phyloP scores from a whole-genome alignment of 1,140 invertebrate species.

The Amyelois transitella region DNA sequence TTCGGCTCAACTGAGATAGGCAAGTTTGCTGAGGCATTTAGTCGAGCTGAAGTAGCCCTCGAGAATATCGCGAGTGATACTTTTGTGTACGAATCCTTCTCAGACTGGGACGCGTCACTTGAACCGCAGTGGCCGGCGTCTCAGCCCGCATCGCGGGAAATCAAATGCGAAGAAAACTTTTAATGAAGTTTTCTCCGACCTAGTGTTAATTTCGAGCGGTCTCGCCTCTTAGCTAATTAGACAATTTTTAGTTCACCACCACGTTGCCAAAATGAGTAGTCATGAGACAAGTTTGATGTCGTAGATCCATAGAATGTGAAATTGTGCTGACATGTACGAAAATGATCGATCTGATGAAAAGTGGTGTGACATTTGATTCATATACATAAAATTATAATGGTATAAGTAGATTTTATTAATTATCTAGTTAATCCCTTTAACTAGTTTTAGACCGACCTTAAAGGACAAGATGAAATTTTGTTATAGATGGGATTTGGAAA shows the following conservation, averaged over 20 bases:
- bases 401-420: slow-evolving; percentile 45
- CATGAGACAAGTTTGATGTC: slow-evolving; percentile 40
- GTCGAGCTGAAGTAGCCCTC: slow-evolving; percentile 50
- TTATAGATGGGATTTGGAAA: slow-evolving; percentile 34
- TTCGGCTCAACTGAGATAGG: slow-evolving; percentile 87
- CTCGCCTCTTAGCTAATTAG: slow-evolving; percentile 62
- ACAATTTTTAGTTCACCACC: slow-evolving; percentile 65
- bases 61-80: slow-evolving; percentile 45
- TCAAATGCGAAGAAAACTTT: slow-evolving; percentile 67
- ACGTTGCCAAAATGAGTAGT: slow-evolving; percentile 68
- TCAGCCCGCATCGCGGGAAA: slow-evolving; percentile 48
- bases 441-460: slow-evolving; percentile 58
- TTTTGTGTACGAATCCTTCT: slow-evolving; percentile 53
- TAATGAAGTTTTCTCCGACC: slow-evolving; percentile 34
- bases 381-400: slow-evolving; percentile 43
- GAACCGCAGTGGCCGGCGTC: slow-evolving; percentile 56
- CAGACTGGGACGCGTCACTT: slow-evolving; percentile 54
- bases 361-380: slow-evolving; percentile 66
- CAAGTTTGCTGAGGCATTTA: slow-evolving; percentile 78
- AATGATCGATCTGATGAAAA: slow-evolving; percentile 44
- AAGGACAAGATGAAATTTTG: slow-evolving; percentile 33
- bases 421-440: slow-evolving; percentile 58
- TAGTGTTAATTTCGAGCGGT: slow-evolving; percentile 48
- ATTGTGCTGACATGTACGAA: slow-evolving; percentile 54
- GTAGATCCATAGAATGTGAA: slow-evolving; percentile 63